Evolutionary conservation across 2,113 vertebrate genomes (phyloP).

Genomic region (Aspidoscelis tigris): DNA sequence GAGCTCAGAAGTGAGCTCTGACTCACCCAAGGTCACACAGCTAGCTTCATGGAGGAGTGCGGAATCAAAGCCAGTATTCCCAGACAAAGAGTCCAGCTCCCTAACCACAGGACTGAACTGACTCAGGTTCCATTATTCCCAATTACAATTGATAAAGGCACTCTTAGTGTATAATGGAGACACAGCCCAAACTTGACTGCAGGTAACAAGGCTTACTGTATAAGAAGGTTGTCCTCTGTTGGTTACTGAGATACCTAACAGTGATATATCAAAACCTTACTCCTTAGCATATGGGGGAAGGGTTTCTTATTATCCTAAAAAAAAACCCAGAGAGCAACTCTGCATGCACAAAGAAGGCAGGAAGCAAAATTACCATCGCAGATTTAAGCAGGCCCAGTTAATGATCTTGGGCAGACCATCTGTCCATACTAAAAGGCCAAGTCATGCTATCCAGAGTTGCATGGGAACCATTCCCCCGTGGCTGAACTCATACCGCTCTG

Average conservation of each 20-base stretch:
- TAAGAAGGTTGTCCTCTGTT: conserved; percentile 19
- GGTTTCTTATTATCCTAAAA: not conserved
- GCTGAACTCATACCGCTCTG: conserved; percentile 11
- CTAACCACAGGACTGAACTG: too few species aligned
- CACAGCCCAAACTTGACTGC: too few species aligned
- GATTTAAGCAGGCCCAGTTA: not conserved
- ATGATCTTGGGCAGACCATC: conserved; percentile 9
- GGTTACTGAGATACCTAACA: conserved; percentile 59
- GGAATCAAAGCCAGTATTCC: too few species aligned
- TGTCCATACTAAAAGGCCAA: conserved; percentile 9
- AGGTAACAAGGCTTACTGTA: too few species aligned
- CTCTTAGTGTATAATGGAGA: too few species aligned
- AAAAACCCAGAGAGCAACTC: not conserved
- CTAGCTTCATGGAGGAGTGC: too few species aligned
- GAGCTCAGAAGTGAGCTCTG: too few species aligned
- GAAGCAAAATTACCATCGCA: not conserved
- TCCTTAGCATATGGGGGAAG: conserved; percentile 49
- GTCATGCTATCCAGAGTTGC: not conserved
- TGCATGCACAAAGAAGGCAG: not conserved
- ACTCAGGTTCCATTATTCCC: too few species aligned
- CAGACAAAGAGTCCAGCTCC: too few species aligned
- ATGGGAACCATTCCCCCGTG: conserved; percentile 1
- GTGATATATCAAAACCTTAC: conserved; percentile 61
- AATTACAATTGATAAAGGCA: too few species aligned
- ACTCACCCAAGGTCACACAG: too few species aligned